Base-by-base conservation (phyloP, 1,140 invertebrate species). In the Drosophila triauraria region DNA sequence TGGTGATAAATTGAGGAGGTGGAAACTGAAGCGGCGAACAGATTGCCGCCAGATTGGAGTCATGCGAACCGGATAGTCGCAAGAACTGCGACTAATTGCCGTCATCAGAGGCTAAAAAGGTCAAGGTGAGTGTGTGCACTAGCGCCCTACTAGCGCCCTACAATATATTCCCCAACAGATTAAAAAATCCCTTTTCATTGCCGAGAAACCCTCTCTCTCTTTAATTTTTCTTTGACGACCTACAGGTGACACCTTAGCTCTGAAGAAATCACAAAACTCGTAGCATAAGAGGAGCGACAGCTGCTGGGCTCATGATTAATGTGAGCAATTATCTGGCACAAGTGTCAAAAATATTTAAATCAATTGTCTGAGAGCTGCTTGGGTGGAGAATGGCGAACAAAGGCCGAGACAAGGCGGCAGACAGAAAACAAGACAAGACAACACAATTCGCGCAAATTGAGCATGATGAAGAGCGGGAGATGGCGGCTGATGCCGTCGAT, bases 281-380 rank as follows among this genome's bases (percentile, higher is more conserved):
- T 8, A 27, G 27, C 54, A 15, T 10, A 68, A 62, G 42, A 51
- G 27, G n/a, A 58, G 35, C 65, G 75, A 79, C 81, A 85, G 75
- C 81, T 88, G 85, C 60, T 79, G 54, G 77, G 64, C 30, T 47
- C 77, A 82, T 91, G 86, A 91, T 91, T 91, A 91, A 91, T 91
- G 87, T 70, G 71, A 56, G 76, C 87, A 91, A 91, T 91, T 91
- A 91, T 91, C 86, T 78, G 67, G 74, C 67, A 80, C 76, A 78
- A 86, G 82, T 82, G 82, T 91, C 86, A 91, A 91, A 90, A 91
- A 91, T 91, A 91, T 91, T 91, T 91, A 91, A 91, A 91, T 91
- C 86, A 91, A 91, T 85, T 81, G 80, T 61, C 67, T 35, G 32
- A 48, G 51, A n/a, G 35, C 23, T 20, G 20, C 27, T 30, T 20